These are phyloP conservation scores for Terebella lapidaria DNA, from an alignment of 2,888 invertebrate species.

Conservation along the genomic window DNA sequence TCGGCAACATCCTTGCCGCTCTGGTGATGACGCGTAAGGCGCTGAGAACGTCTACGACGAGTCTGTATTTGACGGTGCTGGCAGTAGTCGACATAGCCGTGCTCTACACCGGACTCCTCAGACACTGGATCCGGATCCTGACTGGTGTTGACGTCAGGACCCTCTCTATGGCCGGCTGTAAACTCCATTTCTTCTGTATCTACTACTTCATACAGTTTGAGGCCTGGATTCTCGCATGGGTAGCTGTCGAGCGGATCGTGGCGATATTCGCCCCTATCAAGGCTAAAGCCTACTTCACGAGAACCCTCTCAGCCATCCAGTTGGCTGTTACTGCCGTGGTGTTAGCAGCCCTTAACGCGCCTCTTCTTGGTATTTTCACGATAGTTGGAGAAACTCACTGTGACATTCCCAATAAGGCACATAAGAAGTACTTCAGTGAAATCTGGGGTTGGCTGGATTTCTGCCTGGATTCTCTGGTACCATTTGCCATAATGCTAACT, in stretches of 20 bases:
- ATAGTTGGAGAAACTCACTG: background rate
- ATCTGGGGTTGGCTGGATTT: conserved; percentile 13
- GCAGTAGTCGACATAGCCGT: conserved; percentile 35
- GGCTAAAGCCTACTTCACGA: conserved; percentile 31
- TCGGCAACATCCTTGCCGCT: conserved; percentile 6
- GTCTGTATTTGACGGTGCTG: conserved; percentile 20
- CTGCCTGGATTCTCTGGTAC: conserved; percentile 7
- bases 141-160: conserved; percentile 6
- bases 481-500: conserved; percentile 8
- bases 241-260: conserved; percentile 39
- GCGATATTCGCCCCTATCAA: conserved; percentile 40
- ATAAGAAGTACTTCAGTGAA: background rate
- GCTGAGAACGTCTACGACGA: conserved; percentile 5
- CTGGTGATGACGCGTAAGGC: conserved; percentile 7
- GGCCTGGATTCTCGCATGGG: conserved; percentile 41
- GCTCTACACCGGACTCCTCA: conserved; percentile 23
- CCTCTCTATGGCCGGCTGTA: conserved; percentile 27
- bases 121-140: conserved; percentile 12
- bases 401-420: background rate
- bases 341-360: conserved; percentile 25
- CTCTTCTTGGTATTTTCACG: background rate
- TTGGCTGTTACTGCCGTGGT: conserved; percentile 24
- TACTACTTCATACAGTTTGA: conserved; percentile 32
- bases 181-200: conserved; percentile 30
- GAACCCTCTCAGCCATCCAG: conserved; percentile 21